Evolutionary conservation across 2,888 invertebrate genomes (phyloP), one percentile per base, ranked within the genome.

Genomic region (Branchellion lobata): DNA sequence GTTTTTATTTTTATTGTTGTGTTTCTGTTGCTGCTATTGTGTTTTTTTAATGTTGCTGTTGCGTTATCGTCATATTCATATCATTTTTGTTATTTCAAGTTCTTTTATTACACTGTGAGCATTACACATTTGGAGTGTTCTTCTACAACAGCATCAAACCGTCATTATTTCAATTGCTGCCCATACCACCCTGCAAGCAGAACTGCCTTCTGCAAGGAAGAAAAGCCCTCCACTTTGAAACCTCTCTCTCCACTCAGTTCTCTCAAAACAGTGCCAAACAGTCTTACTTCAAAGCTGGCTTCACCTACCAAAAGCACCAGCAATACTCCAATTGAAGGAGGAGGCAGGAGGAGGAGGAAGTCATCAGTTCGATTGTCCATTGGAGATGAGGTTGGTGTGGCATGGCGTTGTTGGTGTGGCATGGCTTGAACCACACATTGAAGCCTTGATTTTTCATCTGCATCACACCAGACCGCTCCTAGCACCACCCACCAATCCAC

Each of bases 321-420:
- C 18, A 34, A 69, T 3, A 29, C 33, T 3, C 5, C n/a, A 29
- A 21, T 65, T 5, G 65, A 65, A 65, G 69, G 29, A n/a, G 69
- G 14, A 27, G 33, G 18, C 14, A 69, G 69, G 34, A 69, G 69
- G 69, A 69, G 69, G 34, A 69, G 69, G 33, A 69, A 57, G 61
- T 57, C 61, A n/a, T 57, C 61, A 5, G 24, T n/a, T 57, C 61
- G 61, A 57, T 57, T n/a, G 24, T 57, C 61, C 21, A 3, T 57
- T 5, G 61, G n/a, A 24, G 61, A 57, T 5, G 61, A 57, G 61
- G 61, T 57, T 57, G 5, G 61, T 57, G 24, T n/a, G 21, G 47
- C n/a, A n/a, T n/a, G n/a, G n/a, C n/a, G n/a, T n/a, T n/a, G n/a
- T n/a, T 47, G 8, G 47, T 47, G 47, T 47, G 8, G 11, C 47